These are phyloP conservation scores for Pycnomerus fuliginosus DNA, from an alignment of 2,888 invertebrate species.

Conservation along the genomic window DNA sequence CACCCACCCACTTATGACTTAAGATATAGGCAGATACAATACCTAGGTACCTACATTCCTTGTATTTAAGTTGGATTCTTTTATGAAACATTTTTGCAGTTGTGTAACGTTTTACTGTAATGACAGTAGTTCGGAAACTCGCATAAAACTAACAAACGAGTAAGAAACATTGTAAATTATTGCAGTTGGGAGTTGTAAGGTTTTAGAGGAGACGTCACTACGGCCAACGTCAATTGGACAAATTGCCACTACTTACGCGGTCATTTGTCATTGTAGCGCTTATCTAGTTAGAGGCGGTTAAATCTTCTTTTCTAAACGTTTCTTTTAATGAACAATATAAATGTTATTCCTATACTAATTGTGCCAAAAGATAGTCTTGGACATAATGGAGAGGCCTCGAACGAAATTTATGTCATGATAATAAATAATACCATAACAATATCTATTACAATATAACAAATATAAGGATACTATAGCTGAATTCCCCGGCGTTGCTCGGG, in stretches of 20 bases:
- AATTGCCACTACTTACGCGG: constrained; percentile 23
- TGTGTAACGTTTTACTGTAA: constrained; percentile 20
- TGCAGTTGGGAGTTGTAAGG: constrained; percentile 22
- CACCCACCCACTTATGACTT: too few species aligned
- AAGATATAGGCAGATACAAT: too few species aligned
- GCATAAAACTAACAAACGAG: constrained; percentile 19
- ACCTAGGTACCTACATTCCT: too few species aligned
- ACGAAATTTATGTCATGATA: too few species aligned
- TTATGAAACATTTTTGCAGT: constrained; percentile 11
- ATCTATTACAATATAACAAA: too few species aligned
- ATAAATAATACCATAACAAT: too few species aligned
- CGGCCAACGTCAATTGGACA: constrained; percentile 22
- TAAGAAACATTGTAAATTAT: constrained; percentile 27
- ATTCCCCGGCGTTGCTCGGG: too few species aligned
- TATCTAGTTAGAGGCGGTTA: constrained; percentile 21
- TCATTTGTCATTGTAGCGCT: constrained; percentile 23
- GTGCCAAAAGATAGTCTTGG: too few species aligned
- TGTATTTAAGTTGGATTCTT: constrained; percentile 6
- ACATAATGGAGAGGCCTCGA: too few species aligned
- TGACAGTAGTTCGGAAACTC: constrained; percentile 16
- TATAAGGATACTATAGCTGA: too few species aligned
- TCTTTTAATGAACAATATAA: too few species aligned
- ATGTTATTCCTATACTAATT: too few species aligned
- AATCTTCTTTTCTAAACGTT: constrained; percentile 16
- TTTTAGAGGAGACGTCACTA: constrained; percentile 19